Base-by-base conservation (phyloP, 2,113 vertebrate genomes). In the Pseudorhombus dupliciocellatus region DNA sequence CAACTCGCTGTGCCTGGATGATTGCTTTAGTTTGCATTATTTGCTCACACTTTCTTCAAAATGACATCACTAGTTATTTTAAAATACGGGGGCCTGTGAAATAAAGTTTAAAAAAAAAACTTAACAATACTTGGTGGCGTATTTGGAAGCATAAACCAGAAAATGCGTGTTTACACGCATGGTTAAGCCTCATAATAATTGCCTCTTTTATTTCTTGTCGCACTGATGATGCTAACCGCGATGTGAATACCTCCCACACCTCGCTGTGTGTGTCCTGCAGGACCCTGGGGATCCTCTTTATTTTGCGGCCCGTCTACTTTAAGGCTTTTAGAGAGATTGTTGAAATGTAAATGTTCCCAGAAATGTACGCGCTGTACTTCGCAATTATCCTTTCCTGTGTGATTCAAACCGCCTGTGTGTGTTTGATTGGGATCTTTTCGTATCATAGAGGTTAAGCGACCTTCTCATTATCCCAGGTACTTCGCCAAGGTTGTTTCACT, bases 351-450 rank as follows among this genome's bases (percentile, higher is more conserved):
- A 80, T 83, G 34, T 67, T 15, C 83, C 60, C 44, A 67, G 61
- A 50, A 65, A 83, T 61, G 66, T 22, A 10, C 5, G 5, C 40
- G 16, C 18, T 48, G 7, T n/a, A 6, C 46, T 50, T 50, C 25
- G 24, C 7, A 24, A 26, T 89, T 86, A 84, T 46, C 40, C 68
- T 54, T 80, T 64, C 54, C 57, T 34, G 53, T n/a, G 11, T 44
- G 31, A 62, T 67, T 44, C n/a, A 82, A 72, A 56, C 74, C 18
- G 28, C 59, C 61, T 50, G 1, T 37, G 59, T 66, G 63, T 68
- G 63, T 84, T 89, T 87, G 79, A 88, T 87, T 51, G 70, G 79
- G 80, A 76, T 87, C 60, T 80, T 85, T 69, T 81, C 75, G 75
- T 50, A 68, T 73, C 71, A 68, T 48, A 46, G 24, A 85, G 77